Evolutionary conservation across 2,888 invertebrate species (phyloP).

Genomic region (Apodemia zela): DNA sequence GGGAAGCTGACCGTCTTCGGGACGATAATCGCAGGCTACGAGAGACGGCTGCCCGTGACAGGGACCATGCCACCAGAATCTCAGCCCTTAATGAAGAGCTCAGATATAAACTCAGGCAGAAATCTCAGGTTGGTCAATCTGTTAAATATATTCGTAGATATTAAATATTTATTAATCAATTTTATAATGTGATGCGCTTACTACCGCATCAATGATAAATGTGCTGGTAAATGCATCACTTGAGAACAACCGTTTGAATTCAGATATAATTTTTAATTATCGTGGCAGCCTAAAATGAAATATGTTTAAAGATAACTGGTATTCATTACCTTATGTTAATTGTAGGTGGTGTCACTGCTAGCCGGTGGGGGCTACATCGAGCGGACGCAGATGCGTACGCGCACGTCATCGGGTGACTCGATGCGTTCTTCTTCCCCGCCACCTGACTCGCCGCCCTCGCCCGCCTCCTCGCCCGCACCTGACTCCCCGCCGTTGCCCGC

Average conservation of each 20-base stretch:
- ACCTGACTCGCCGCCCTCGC: slow-evolving; percentile 64
- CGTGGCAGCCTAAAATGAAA: too few relatives aligned
- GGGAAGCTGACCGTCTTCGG: slow-evolving; percentile 82
- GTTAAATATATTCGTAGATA: too few relatives aligned
- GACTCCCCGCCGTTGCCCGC: slow-evolving; percentile 85
- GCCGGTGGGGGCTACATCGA: slow-evolving; percentile 68
- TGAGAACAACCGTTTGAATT: too few relatives aligned
- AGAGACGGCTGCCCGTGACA: slow-evolving; percentile 87
- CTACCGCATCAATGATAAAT: too few relatives aligned
- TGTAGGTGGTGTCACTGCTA: slow-evolving; percentile 76
- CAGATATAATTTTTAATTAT: too few relatives aligned
- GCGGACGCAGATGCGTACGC: slow-evolving; percentile 57
- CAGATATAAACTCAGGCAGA: slow-evolving; percentile 91
- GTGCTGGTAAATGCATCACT: too few relatives aligned
- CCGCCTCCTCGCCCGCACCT: slow-evolving; percentile 55
- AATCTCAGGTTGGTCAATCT: slow-evolving; percentile 82
- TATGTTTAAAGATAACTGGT: too few relatives aligned
- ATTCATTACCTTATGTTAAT: not conserved
- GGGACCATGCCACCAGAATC: slow-evolving; percentile 88
- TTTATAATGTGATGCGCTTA: too few relatives aligned
- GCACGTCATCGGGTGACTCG: slow-evolving; percentile 65
- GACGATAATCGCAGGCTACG: slow-evolving; percentile 85
- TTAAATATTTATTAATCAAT: too few relatives aligned
- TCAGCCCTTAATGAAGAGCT: slow-evolving; percentile 93
- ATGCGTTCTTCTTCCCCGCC: slow-evolving; percentile 59